Evolutionary conservation across 2,797 vertebrate genomes (phyloP).

Genomic region (Schizopygopsis malacanthus): DNA sequence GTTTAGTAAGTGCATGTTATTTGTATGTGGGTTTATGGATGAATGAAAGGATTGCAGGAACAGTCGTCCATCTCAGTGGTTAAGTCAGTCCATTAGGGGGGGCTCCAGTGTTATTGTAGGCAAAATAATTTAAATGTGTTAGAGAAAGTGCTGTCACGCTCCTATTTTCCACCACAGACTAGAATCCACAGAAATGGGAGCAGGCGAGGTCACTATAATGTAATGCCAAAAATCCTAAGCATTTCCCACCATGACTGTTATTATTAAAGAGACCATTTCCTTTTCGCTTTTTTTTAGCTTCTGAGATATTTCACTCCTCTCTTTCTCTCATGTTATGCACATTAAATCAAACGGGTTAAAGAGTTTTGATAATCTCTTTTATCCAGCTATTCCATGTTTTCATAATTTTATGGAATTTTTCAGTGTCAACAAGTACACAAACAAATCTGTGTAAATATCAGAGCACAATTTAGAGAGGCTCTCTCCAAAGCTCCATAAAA

Average conservation of each 20-base stretch:
- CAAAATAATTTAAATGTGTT: constrained; percentile 59
- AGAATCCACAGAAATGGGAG: constrained; percentile 39
- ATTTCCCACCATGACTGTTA: constrained; percentile 37
- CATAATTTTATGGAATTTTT: not conserved
- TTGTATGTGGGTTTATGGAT: not conserved
- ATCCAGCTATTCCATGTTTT: not conserved
- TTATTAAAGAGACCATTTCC: constrained; percentile 36
- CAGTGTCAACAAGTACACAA: not conserved
- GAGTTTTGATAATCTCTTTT: constrained; percentile 11
- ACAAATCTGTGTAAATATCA: not conserved
- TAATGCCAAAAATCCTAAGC: constrained; percentile 51
- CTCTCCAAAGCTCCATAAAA: not conserved
- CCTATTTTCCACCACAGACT: constrained; percentile 41
- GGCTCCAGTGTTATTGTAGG: constrained; percentile 57
- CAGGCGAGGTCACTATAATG: constrained; percentile 41
- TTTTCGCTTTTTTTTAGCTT: not conserved
- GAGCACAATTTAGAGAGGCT: not conserved
- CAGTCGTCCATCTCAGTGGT: not conserved
- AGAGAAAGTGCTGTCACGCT: constrained; percentile 48
- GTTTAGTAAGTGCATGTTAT: not conserved
- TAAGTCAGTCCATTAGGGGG: constrained; percentile 33
- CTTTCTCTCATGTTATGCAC: not conserved
- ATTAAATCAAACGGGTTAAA: not conserved
- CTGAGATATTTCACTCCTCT: not conserved
- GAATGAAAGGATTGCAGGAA: constrained; percentile 1